These are phyloP conservation scores for Mycetomoellerius zeteki DNA, from an alignment of 1,140 invertebrate species.

Conservation along the genomic window DNA sequence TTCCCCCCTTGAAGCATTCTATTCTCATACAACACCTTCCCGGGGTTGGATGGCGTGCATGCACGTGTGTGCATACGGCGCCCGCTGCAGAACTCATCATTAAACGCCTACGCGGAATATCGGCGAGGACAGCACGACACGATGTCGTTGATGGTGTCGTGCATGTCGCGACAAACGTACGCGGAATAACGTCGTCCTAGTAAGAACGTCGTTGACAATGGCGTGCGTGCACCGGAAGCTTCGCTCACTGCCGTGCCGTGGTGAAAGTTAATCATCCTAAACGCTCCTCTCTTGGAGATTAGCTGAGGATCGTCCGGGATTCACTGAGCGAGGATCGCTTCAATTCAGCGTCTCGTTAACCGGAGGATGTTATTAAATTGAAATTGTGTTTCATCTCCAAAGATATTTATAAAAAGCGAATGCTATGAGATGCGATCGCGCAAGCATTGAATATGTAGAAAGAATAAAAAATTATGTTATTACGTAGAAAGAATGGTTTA, in stretches of 20 bases:
- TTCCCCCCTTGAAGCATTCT: slow-evolving; percentile 60
- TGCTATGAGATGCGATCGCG: neutral
- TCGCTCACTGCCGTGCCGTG: neutral
- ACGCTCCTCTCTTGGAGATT: slow-evolving; percentile 44
- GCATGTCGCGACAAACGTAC: slow-evolving; percentile 60
- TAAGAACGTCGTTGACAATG: slow-evolving; percentile 36
- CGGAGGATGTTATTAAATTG: neutral
- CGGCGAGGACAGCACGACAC: slow-evolving; percentile 32
- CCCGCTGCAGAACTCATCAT: slow-evolving; percentile 71
- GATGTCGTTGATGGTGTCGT: slow-evolving; percentile 46
- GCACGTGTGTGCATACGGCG: slow-evolving; percentile 31
- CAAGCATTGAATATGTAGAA: neutral
- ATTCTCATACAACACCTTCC: slow-evolving; percentile 70
- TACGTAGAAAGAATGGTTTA: neutral
- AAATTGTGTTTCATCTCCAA: too few relatives aligned
- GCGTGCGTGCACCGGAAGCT: slow-evolving; percentile 49
- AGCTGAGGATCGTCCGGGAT: slow-evolving; percentile 34
- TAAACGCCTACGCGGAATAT: slow-evolving; percentile 76
- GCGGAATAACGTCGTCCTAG: slow-evolving; percentile 49
- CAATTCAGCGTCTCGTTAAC: slow-evolving; percentile 25
- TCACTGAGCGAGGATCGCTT: neutral
- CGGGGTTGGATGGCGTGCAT: slow-evolving; percentile 63
- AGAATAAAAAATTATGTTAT: neutral
- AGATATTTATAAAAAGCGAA: neutral
- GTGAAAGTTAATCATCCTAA: slow-evolving; percentile 54